A percentile compares a stretch with the other conserved stretches of the same genome.
Conservation (phyloP, 2,888 invertebrate genomes). For the Caenorhabditis plicata region DNA sequence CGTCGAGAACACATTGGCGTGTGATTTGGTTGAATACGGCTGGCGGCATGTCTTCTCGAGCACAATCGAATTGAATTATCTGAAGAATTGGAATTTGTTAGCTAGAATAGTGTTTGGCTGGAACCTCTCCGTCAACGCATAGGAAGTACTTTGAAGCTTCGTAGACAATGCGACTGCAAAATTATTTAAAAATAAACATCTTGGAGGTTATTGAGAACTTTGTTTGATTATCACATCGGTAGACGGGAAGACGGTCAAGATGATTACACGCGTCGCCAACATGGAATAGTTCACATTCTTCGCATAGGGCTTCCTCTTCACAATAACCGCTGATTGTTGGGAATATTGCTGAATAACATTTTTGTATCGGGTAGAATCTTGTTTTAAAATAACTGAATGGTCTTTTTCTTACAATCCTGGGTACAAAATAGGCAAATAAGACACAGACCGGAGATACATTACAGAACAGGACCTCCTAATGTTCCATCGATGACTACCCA, state of each 20-base stretch:
- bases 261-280: slow-evolving; percentile 42
- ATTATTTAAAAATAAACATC: not conserved
- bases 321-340: slow-evolving; percentile 25
- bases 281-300: slow-evolving; percentile 44
- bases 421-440: too few relatives aligned
- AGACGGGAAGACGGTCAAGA: slow-evolving; percentile 35
- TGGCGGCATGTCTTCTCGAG: slow-evolving; percentile 29
- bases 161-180: slow-evolving; percentile 32
- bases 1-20: slow-evolving; percentile 39
- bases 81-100: too few relatives aligned
- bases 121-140: slow-evolving; percentile 42
- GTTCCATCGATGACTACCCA: too few relatives aligned
- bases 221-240: slow-evolving; percentile 35
- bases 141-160: slow-evolving; percentile 37
- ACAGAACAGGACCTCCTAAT: too few relatives aligned
- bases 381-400: too few relatives aligned
- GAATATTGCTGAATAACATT: too few relatives aligned
- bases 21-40: slow-evolving; percentile 45
- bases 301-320: slow-evolving; percentile 43
- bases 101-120: too few relatives aligned
- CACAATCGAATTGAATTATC: slow-evolving; percentile 33
- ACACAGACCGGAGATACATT: too few relatives aligned
- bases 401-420: too few relatives aligned
- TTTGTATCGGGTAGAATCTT: too few relatives aligned
- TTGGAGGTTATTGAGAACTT: slow-evolving; percentile 7